Percentiles rank a stretch among this genome's conserved stretches.
These are phyloP conservation scores for Poecilia gillii DNA, from an alignment of 2,797 vertebrate genomes.

Conservation along the genomic window DNA sequence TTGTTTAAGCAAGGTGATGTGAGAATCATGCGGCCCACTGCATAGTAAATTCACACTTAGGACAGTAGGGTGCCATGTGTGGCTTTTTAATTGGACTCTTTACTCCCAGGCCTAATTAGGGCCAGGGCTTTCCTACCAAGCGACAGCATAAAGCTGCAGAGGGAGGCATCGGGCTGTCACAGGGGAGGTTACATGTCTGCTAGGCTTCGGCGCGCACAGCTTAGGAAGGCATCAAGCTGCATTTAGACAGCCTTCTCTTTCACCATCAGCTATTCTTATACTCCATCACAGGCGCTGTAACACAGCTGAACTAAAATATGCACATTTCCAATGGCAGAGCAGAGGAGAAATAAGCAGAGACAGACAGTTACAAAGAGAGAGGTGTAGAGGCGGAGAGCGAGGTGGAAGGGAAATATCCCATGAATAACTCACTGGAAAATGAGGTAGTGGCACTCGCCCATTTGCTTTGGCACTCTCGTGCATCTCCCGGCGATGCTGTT, in stretches of 20 bases:
- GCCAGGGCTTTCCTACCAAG: conserved; percentile 63
- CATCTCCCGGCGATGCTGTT: conserved; percentile 96
- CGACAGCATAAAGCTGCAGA: conserved; percentile 65
- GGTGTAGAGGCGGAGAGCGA: conserved; percentile 59
- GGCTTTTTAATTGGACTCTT: conserved; percentile 78
- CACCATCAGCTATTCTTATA: conserved; percentile 82
- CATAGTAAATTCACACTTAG: conserved; percentile 56
- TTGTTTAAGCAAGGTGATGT: conserved; percentile 36
- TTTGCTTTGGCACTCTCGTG: conserved; percentile 99
- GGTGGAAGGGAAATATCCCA: conserved; percentile 52
- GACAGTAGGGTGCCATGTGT: conserved; percentile 59
- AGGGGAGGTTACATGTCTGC: conserved; percentile 75
- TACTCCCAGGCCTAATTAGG: conserved; percentile 81
- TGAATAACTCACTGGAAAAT: conserved; percentile 94
- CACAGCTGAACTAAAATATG: conserved; percentile 83
- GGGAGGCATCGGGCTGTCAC: conserved; percentile 73
- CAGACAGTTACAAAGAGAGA: conserved; percentile 63
- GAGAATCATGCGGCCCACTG: conserved; percentile 26
- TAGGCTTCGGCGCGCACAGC: conserved; percentile 67
- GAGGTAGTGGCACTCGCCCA: conserved; percentile 96
- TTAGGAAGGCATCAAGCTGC: conserved; percentile 76
- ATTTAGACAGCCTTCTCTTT: conserved; percentile 80
- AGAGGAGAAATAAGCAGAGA: conserved; percentile 55
- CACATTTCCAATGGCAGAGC: conserved; percentile 75
- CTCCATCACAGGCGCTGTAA: conserved; percentile 85